Percentiles rank a stretch among this genome's conserved stretches.
These are phyloP conservation scores for Nemotelus pantherinus DNA, from an alignment of 2,888 invertebrate genomes.

Conservation along the genomic window DNA sequence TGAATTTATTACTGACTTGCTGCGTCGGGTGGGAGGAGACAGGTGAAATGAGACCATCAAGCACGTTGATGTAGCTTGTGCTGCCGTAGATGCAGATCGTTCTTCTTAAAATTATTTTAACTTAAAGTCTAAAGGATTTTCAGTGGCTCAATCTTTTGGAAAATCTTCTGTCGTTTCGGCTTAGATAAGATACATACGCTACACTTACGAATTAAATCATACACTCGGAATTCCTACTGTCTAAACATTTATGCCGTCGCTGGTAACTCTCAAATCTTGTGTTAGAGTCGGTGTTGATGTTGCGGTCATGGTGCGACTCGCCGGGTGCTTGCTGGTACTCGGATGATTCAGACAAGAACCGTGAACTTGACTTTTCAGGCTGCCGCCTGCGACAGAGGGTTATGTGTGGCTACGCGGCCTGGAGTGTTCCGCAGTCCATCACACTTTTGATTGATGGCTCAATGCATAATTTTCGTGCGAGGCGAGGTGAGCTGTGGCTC, in stretches of 20 bases:
- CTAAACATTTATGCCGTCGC: not conserved
- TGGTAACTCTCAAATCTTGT: conserved; percentile 5
- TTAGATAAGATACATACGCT: too few relatives aligned
- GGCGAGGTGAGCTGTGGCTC: conserved; percentile 42
- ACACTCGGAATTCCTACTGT: too few relatives aligned
- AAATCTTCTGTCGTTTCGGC: too few relatives aligned
- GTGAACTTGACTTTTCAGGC: conserved; percentile 19
- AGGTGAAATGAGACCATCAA: conserved; percentile 43
- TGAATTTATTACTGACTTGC: conserved; percentile 21
- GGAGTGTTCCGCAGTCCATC: conserved; percentile 50
- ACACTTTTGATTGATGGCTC: conserved; percentile 53
- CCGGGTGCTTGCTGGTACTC: not conserved
- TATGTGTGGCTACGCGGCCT: conserved; percentile 15
- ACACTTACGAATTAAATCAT: too few relatives aligned
- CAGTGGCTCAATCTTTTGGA: too few relatives aligned
- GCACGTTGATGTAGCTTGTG: conserved; percentile 29
- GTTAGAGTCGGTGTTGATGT: not conserved
- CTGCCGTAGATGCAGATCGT: not conserved
- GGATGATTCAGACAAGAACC: conserved; percentile 12
- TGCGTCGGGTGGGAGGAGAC: conserved; percentile 37
- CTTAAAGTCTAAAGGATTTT: too few relatives aligned
- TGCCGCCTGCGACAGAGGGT: not conserved
- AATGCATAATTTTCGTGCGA: conserved; percentile 52
- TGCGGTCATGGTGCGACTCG: not conserved
- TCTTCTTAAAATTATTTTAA: too few relatives aligned